Evolutionary conservation across 92 coral and sea anemone species (phyloP), one percentile per base, ranked within the genome.

Genomic region (Chrysogorgia sp.): DNA sequence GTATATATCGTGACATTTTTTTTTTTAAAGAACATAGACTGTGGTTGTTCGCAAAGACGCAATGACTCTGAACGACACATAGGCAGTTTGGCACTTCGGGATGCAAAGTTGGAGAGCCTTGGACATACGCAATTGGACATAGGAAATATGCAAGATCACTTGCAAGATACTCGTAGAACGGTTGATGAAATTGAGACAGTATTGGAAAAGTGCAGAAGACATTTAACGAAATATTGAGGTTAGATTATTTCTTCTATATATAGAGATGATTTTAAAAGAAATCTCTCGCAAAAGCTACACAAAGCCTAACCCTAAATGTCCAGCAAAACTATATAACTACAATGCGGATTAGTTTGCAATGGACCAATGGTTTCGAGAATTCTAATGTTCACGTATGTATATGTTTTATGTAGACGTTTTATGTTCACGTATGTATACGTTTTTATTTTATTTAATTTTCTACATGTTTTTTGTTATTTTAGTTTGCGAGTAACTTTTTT

Each of bases 131-230:
- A 2, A 6, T 40, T 21, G 19, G 32, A 67, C 23, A 40, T 41
- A 0, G 28, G 15, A 26, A 67, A 40, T 28, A 20, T 43, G 56
- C 29, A 67, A 10, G 17, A 20, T 19, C 29, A 67, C 26, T 67
- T 67, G 57, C 23, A 41, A 23, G 57, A 67, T 14, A 67, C 55
- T 41, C 74, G 74, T 40, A 40, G 41, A 47, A 47, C 74, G 13
- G 25, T 67, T 43, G 74, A 40, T 22, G 57, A 67, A 41, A 67
- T 67, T 37, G 74, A 67, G 31, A 1, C 34, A 41, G 34, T 67
- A 15, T n/a, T 67, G 14, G 21, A 67, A 56, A 67, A 67, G 23
- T 67, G 74, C 37, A 67, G 41, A 34, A 67, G n/a, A 12, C 74
- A 67, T 10, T 47, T 67, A n/a, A 24, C 23, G 25, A 63, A 63